phyloP scores from a whole-genome alignment of 2,797 vertebrate species.

The Paramormyrops hopkinsi region DNA sequence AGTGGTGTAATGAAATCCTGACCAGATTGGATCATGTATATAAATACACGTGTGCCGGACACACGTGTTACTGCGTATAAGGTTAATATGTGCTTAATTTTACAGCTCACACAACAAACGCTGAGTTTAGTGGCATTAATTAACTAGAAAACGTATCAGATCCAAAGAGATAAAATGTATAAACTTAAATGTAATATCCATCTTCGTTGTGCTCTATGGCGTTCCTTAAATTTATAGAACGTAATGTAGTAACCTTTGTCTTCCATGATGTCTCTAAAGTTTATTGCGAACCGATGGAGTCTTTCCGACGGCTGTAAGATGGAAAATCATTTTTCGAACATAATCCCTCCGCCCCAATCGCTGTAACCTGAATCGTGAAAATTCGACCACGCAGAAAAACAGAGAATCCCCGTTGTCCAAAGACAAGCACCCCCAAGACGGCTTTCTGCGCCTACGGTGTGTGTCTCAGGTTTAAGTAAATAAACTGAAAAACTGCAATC shows the following conservation, averaged over 20 bases:
- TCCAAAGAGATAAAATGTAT: background rate
- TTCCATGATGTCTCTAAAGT: background rate
- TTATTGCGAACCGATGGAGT: background rate
- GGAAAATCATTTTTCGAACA: background rate
- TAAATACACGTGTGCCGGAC: background rate
- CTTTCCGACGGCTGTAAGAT: background rate
- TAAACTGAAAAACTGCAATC: background rate
- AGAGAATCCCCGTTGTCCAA: background rate
- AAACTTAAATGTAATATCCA: background rate
- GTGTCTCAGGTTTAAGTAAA: background rate
- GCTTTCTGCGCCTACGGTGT: background rate
- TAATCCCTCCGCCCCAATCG: background rate
- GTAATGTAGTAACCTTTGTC: background rate
- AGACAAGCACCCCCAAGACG: background rate
- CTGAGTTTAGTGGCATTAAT: background rate
- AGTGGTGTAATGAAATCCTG: constrained; percentile 9
- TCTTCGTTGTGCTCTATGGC: background rate
- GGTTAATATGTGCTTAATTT: background rate
- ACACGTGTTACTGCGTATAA: background rate
- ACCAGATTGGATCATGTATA: background rate
- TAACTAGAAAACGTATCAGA: background rate
- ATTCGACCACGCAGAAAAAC: background rate
- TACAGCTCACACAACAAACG: background rate
- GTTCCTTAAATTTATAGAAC: background rate
- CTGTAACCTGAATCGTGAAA: background rate